phyloP scores from a whole-genome alignment of 2,113 vertebrate species.

The Serinus canaria region DNA sequence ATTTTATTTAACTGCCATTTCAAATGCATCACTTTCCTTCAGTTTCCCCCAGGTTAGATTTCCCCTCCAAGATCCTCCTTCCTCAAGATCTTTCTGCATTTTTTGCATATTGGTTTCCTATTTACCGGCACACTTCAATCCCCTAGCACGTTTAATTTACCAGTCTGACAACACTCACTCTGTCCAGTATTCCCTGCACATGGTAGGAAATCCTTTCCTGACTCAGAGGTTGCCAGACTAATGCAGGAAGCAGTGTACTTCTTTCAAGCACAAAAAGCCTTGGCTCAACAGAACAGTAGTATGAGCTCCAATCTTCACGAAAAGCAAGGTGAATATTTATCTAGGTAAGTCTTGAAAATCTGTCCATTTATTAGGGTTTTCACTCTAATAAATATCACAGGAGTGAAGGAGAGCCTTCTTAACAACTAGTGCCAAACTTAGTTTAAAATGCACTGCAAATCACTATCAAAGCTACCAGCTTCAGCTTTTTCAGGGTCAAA shows the following conservation, averaged over 20 bases:
- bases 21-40: not conserved
- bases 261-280: not conserved
- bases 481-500: not conserved
- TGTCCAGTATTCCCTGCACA: not conserved
- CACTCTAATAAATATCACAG: not conserved
- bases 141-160: not conserved
- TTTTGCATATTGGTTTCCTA: not conserved
- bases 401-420: not conserved
- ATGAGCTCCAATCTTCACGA: not conserved
- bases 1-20: slow-evolving; percentile 13
- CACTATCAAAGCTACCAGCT: not conserved
- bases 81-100: not conserved
- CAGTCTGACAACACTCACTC: not conserved
- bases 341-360: not conserved
- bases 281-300: not conserved
- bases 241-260: not conserved
- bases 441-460: not conserved
- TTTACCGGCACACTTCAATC: not conserved
- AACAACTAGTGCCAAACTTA: not conserved
- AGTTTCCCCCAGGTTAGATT: not conserved
- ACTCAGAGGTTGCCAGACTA: not conserved
- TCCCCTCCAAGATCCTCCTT: not conserved
- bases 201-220: not conserved
- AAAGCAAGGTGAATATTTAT: not conserved
- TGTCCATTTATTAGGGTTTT: not conserved